These are phyloP conservation scores for Oligia strigilis DNA, from an alignment of 2,888 invertebrate species.

Conservation along the genomic window DNA sequence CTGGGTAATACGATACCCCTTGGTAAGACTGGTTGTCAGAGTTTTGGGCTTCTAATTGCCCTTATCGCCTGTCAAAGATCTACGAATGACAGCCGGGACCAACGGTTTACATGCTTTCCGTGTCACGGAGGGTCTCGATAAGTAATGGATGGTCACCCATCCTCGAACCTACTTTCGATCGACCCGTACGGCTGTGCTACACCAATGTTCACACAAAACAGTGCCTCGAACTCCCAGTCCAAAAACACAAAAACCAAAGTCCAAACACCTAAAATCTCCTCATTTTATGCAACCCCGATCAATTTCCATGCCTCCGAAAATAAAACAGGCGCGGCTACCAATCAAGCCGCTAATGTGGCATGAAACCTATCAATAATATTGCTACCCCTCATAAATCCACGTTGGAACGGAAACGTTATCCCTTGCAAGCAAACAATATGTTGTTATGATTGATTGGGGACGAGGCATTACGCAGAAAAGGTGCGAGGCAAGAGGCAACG, in stretches of 20 bases:
- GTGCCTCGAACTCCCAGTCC: background rate
- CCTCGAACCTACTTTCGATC: too few species aligned
- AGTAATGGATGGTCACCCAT: too few species aligned
- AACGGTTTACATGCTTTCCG: too few species aligned
- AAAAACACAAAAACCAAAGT: background rate
- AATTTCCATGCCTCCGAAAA: conserved; percentile 61
- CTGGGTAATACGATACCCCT: too few species aligned
- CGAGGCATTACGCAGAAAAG: conserved; percentile 72
- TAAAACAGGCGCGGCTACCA: conserved; percentile 68
- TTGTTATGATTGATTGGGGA: conserved; percentile 79
- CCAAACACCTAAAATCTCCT: background rate
- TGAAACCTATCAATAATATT: conserved; percentile 80
- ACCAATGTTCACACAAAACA: too few species aligned
- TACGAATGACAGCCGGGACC: too few species aligned
- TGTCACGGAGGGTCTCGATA: too few species aligned
- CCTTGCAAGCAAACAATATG: conserved; percentile 81
- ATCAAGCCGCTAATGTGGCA: conserved; percentile 81
- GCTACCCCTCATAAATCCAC: conserved; percentile 79
- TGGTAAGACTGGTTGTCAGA: too few species aligned
- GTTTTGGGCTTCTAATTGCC: too few species aligned
- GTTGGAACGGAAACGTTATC: conserved; percentile 75
- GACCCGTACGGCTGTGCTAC: too few species aligned
- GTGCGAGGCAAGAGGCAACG: conserved; percentile 58
- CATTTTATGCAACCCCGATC: conserved; percentile 46
- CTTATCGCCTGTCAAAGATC: too few species aligned